Percentiles rank a stretch among this genome's conserved stretches.
Evolutionary conservation across 2,888 invertebrate species (phyloP).

Genomic region (Heliconius hortense): DNA sequence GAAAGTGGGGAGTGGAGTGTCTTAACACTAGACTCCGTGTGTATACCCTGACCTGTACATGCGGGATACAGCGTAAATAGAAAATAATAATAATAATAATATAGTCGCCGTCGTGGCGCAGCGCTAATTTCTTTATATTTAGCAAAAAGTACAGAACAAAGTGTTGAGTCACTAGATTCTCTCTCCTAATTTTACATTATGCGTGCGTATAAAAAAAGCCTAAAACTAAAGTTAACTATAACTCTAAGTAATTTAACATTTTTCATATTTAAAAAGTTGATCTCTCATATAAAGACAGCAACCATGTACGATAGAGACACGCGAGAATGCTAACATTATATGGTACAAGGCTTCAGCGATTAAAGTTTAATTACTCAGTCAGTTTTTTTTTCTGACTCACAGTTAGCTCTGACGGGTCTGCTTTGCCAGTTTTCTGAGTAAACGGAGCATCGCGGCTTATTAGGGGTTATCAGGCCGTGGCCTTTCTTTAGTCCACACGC

Average conservation of each 20-base stretch:
- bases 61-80: no score
- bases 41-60: no score
- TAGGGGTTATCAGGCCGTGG: constrained; percentile 36
- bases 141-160: no score
- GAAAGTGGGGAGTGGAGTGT: no score
- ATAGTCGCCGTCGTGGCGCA: no score
- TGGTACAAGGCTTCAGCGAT: constrained; percentile 9
- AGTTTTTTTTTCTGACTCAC: constrained; percentile 24
- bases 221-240: no score
- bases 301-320: neutral
- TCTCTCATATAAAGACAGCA: constrained; percentile 1
- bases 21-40: no score
- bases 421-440: constrained; percentile 20
- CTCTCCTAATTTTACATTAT: no score
- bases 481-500: constrained; percentile 22
- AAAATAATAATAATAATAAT: no score
- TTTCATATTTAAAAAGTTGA: constrained; percentile 5
- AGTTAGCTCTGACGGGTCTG: constrained; percentile 16
- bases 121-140: no score
- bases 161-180: no score
- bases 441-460: constrained; percentile 36
- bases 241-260: constrained; percentile 1
- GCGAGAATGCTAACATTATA: constrained; percentile 14
- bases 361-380: constrained; percentile 7
- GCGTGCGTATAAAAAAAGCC: no score